Evolutionary conservation across 2,113 vertebrate genomes (phyloP).

Genomic region (Anoplopoma fimbria): DNA sequence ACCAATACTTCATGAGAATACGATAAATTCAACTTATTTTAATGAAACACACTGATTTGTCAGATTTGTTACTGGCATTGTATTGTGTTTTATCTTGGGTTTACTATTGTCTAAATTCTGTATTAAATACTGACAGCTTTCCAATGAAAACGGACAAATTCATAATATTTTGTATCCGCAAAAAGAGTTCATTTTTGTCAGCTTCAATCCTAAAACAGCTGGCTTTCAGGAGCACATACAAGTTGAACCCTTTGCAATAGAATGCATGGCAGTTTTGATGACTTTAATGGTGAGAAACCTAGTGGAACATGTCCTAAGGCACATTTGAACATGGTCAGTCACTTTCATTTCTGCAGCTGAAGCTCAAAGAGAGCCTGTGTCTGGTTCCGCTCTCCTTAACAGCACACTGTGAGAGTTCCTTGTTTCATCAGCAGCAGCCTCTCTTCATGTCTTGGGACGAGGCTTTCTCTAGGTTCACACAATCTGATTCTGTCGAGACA

Average conservation of each 20-base stretch:
- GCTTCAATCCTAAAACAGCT: background rate
- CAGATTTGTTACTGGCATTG: background rate
- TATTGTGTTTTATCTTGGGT: background rate
- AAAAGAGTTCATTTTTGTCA: background rate
- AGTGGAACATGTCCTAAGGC: slow-evolving; percentile 5
- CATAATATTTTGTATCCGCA: background rate
- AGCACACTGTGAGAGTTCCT: background rate
- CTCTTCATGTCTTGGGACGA: slow-evolving; percentile 45
- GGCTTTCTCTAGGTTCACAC: slow-evolving; percentile 25
- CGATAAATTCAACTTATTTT: background rate
- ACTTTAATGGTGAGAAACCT: background rate
- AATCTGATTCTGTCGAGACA: slow-evolving; percentile 54
- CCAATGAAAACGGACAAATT: background rate
- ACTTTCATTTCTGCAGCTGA: background rate
- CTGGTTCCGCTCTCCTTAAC: background rate
- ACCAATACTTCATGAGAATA: background rate
- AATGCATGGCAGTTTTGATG: slow-evolving; percentile 21
- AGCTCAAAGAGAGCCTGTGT: background rate
- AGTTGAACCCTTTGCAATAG: background rate
- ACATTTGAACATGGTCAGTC: background rate
- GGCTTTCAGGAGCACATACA: background rate
- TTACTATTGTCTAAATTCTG: background rate
- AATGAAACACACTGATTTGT: background rate
- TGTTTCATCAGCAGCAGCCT: slow-evolving; percentile 71
- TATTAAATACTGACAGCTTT: slow-evolving; percentile 2